Percentiles rank a stretch among this genome's conserved stretches.
Evolutionary conservation across 2,113 vertebrate genomes (phyloP).

Genomic region (Ammodytes dubius): DNA sequence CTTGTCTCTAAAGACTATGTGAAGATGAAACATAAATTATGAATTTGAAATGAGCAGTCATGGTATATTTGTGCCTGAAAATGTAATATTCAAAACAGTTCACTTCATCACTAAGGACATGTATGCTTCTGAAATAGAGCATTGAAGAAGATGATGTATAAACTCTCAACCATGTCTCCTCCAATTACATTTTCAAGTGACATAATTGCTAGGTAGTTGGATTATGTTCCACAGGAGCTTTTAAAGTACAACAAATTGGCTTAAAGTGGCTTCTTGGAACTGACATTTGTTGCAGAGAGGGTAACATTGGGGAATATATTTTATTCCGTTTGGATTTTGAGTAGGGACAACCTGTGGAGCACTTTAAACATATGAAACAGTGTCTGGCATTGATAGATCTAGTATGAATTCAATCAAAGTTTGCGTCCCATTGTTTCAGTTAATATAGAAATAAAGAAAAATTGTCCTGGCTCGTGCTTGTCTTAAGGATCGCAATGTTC

Average conservation of each 20-base stretch:
- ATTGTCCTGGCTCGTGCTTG: background rate
- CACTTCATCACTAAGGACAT: background rate
- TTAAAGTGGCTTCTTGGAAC: too few species aligned
- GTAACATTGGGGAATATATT: too few species aligned
- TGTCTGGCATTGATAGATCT: too few species aligned
- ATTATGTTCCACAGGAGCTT: too few species aligned
- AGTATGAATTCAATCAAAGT: too few species aligned
- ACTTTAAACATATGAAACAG: too few species aligned
- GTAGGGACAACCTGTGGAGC: too few species aligned
- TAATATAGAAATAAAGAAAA: background rate
- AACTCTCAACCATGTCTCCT: background rate
- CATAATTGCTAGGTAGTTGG: too few species aligned
- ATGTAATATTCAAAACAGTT: constrained; percentile 9
- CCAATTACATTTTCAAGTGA: background rate
- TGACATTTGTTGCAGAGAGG: too few species aligned
- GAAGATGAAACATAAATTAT: constrained; percentile 31
- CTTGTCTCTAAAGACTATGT: background rate
- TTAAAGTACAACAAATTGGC: too few species aligned
- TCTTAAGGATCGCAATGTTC: background rate
- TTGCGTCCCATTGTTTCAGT: background rate
- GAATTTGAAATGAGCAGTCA: constrained; percentile 18
- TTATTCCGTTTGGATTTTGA: too few species aligned
- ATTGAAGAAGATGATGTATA: background rate
- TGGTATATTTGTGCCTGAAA: constrained; percentile 26
- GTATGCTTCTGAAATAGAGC: background rate